phyloP scores from a whole-genome alignment of 2,113 vertebrate genomes.

The Gasterosteus nipponicus region DNA sequence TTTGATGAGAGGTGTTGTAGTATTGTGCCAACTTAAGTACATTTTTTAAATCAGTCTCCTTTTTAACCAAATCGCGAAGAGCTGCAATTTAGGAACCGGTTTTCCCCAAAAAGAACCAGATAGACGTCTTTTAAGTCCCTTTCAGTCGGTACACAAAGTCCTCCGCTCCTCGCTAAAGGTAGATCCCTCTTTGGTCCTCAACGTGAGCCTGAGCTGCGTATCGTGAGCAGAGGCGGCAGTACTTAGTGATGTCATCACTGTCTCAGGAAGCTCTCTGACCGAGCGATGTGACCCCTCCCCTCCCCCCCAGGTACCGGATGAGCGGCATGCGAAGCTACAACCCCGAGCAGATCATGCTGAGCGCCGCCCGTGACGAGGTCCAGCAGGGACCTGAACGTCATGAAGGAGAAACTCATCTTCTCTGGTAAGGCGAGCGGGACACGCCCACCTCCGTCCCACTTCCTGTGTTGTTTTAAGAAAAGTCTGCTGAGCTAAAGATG shows the following conservation, averaged over 20 bases:
- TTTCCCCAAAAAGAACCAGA: background rate
- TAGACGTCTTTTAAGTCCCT: background rate
- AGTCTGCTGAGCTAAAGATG: background rate
- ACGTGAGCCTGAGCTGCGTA: background rate
- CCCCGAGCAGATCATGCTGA: conserved; percentile 99
- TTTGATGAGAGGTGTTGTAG: background rate
- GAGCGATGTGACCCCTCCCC: conserved; percentile 35
- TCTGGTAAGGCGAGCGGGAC: conserved; percentile 82
- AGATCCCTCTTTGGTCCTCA: background rate
- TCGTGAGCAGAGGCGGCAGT: conserved; percentile 24
- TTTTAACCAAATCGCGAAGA: background rate
- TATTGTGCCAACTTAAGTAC: background rate
- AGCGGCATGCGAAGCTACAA: conserved; percentile 94
- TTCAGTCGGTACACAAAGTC: background rate
- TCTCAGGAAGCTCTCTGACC: conserved; percentile 23
- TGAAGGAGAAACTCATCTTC: conserved; percentile 99
- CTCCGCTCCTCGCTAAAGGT: background rate
- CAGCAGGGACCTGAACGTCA: conserved; percentile 94
- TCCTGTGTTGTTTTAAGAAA: background rate
- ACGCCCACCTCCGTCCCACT: background rate
- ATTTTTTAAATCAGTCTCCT: background rate
- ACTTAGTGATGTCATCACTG: background rate
- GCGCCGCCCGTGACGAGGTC: conserved; percentile 88
- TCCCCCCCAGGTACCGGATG: conserved; percentile 87
- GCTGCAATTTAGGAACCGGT: background rate